Evolutionary conservation across 2,797 vertebrate species (phyloP).

Genomic region (Artibeus lituratus): DNA sequence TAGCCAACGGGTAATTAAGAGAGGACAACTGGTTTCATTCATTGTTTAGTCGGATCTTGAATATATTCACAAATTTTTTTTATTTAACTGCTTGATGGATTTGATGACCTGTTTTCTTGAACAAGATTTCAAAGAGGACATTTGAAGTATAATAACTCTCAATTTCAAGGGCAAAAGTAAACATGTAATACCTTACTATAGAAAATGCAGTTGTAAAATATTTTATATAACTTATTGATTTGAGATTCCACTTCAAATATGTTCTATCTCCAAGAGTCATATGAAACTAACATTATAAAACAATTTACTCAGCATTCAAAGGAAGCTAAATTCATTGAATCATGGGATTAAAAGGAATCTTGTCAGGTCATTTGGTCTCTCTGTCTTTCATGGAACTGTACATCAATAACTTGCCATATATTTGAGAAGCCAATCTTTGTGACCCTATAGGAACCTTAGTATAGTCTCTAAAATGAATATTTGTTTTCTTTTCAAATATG

Average conservation of each 20-base stretch:
- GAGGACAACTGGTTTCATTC: background rate
- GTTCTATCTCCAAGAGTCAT: background rate
- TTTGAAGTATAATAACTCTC: background rate
- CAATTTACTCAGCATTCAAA: background rate
- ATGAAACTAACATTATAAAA: conserved; percentile 26
- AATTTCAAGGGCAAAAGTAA: conserved; percentile 5
- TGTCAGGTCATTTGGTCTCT: background rate
- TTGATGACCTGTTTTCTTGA: background rate
- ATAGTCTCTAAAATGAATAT: background rate
- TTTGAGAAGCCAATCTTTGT: background rate
- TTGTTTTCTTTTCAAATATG: background rate
- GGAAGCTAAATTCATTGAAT: background rate
- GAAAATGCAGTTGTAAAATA: background rate
- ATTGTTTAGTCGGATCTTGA: background rate
- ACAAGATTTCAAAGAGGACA: background rate
- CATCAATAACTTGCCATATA: background rate
- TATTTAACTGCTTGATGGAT: background rate
- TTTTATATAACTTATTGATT: background rate
- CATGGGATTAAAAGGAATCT: background rate
- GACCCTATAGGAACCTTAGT: background rate
- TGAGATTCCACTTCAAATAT: background rate
- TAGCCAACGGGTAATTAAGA: background rate
- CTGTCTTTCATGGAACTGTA: background rate
- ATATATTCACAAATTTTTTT: background rate
- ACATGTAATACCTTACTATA: background rate